phyloP scores from a whole-genome alignment of 1,140 invertebrate genomes.

The Calephelis virginiensis region DNA sequence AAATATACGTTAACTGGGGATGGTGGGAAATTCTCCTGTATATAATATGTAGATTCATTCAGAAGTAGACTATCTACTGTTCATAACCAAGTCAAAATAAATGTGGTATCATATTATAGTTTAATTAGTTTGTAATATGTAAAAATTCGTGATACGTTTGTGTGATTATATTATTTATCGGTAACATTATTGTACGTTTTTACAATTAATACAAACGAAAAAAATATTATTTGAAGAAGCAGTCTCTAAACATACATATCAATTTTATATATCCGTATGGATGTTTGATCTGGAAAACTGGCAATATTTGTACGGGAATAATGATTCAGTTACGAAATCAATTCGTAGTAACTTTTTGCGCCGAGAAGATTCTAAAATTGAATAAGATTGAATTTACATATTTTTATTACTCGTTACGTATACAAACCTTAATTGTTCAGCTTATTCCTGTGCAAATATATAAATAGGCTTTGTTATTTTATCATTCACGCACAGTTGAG shows the following conservation, averaged over 20 bases:
- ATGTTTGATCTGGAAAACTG: constrained; percentile 48
- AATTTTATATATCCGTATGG: constrained; percentile 55
- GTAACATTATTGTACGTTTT: constrained; percentile 21
- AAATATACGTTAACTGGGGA: too few relatives aligned
- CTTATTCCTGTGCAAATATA: constrained; percentile 23
- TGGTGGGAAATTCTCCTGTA: too few relatives aligned
- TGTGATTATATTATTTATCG: constrained; percentile 31
- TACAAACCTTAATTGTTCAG: background rate
- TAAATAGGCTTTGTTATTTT: background rate
- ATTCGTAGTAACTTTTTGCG: background rate
- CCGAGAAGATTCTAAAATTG: constrained; percentile 16
- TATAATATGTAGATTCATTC: too few relatives aligned
- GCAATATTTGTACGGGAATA: constrained; percentile 20
- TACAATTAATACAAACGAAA: background rate
- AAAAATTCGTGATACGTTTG: constrained; percentile 32
- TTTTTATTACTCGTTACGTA: constrained; percentile 17
- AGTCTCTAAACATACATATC: constrained; percentile 60
- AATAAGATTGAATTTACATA: constrained; percentile 17
- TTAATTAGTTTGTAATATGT: constrained; percentile 35
- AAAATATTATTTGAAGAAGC: constrained; percentile 24
- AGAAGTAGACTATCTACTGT: too few relatives aligned
- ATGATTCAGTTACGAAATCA: constrained; percentile 13
- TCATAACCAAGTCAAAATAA: constrained; percentile 21
- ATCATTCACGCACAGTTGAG: constrained; percentile 55
- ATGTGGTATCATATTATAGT: constrained; percentile 27